These are phyloP conservation scores for Drosophila ogumai DNA, from an alignment of 1,140 invertebrate genomes.

Conservation along the genomic window DNA sequence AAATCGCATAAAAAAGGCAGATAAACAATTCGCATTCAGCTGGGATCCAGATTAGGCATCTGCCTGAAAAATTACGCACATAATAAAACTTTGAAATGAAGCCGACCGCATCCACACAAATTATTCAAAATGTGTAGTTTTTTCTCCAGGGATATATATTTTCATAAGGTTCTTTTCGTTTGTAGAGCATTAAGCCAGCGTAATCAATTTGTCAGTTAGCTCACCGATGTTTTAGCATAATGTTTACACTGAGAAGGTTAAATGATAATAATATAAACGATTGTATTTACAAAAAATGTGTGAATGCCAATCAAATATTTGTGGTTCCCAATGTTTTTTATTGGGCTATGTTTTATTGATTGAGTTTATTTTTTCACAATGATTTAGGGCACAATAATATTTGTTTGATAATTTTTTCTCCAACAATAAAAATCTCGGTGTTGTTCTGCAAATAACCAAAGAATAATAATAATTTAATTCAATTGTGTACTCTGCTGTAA, in stretches of 20 bases:
- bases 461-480: neutral
- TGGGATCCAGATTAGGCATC: conserved; percentile 6
- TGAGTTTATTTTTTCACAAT: neutral
- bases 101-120: conserved; percentile 52
- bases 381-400: neutral
- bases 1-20: conserved; percentile 39
- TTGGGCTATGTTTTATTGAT: conserved; percentile 8
- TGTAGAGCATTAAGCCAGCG: neutral
- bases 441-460: neutral
- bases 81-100: conserved; percentile 62
- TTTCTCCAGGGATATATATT: neutral
- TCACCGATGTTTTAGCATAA: conserved; percentile 8
- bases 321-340: neutral
- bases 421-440: neutral
- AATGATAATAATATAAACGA: conserved; percentile 27
- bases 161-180: conserved; percentile 10
- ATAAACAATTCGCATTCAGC: conserved; percentile 24
- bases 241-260: conserved; percentile 27
- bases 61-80: conserved; percentile 40
- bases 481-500: neutral
- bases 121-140: conserved; percentile 34
- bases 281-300: conserved; percentile 8
- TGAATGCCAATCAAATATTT: neutral
- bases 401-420: neutral
- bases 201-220: conserved; percentile 27